phyloP scores from a whole-genome alignment of 2,888 invertebrate species.

The Chrysolina oricalcia region DNA sequence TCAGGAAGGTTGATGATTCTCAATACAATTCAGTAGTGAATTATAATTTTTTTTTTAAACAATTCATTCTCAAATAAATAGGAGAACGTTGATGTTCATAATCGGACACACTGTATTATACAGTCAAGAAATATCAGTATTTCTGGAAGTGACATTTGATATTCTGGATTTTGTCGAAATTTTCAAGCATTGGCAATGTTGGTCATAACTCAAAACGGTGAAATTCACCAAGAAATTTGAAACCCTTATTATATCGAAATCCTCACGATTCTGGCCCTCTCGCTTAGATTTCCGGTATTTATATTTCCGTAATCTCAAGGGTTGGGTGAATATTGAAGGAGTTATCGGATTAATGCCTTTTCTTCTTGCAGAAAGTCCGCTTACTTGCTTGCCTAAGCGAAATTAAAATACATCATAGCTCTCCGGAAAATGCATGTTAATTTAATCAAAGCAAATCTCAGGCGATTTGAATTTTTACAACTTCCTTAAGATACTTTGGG shows the following conservation, averaged over 20 bases:
- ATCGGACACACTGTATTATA: too few relatives aligned
- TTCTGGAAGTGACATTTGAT: too few relatives aligned
- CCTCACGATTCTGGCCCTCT: not conserved
- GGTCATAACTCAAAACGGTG: too few relatives aligned
- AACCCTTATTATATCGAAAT: not conserved
- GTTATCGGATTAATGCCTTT: constrained; percentile 46
- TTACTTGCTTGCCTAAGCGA: constrained; percentile 39
- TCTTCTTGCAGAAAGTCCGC: constrained; percentile 30
- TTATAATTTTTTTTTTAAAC: too few relatives aligned
- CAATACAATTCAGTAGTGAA: too few relatives aligned
- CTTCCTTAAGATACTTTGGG: constrained; percentile 17
- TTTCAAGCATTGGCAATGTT: too few relatives aligned
- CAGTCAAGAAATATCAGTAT: too few relatives aligned
- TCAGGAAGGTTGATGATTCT: too few relatives aligned
- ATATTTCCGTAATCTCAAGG: constrained; percentile 33
- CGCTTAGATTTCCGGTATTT: constrained; percentile 25
- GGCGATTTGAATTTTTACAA: constrained; percentile 42
- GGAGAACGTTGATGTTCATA: too few relatives aligned
- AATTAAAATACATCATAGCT: constrained; percentile 44
- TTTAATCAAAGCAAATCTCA: constrained; percentile 46
- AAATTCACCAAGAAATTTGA: too few relatives aligned
- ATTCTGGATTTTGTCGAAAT: too few relatives aligned
- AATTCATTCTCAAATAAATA: too few relatives aligned
- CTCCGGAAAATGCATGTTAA: constrained; percentile 44
- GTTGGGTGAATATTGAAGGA: constrained; percentile 48